Evolutionary conservation across 2,888 invertebrate species (phyloP).

Genomic region (Elysia crispata): DNA sequence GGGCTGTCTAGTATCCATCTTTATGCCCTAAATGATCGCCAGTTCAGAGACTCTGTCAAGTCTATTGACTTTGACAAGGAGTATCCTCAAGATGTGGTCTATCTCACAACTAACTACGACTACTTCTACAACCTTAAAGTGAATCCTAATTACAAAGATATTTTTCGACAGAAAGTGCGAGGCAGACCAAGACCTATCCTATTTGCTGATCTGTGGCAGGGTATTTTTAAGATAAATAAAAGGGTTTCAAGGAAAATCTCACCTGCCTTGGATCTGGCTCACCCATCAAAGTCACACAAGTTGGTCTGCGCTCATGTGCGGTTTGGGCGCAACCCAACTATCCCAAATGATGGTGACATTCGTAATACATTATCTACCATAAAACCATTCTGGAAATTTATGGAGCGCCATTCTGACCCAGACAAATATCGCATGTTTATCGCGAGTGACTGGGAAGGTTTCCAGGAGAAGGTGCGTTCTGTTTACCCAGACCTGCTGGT

Average conservation of each 20-base stretch:
- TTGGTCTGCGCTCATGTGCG: conserved; percentile 57
- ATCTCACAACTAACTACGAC: conserved; percentile 57
- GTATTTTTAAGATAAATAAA: conserved; percentile 54
- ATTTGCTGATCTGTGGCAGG: conserved; percentile 54
- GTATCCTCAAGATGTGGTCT: conserved; percentile 55
- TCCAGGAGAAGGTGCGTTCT: conserved; percentile 50
- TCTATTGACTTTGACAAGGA: conserved; percentile 52
- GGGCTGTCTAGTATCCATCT: conserved; percentile 51
- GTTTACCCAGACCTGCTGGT: conserved; percentile 50
- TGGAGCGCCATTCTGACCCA: conserved; percentile 51
- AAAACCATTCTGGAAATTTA: conserved; percentile 54
- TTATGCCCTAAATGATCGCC: conserved; percentile 51
- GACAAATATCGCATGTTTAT: conserved; percentile 54
- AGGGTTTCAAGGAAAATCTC: conserved; percentile 47
- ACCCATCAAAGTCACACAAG: conserved; percentile 48
- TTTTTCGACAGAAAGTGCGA: conserved; percentile 49
- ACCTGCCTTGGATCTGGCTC: conserved; percentile 42
- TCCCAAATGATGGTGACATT: conserved; percentile 54
- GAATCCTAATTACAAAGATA: conserved; percentile 51
- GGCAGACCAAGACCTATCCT: conserved; percentile 49
- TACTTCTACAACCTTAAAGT: conserved; percentile 54
- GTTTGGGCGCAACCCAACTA: conserved; percentile 55
- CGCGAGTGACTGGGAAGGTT: conserved; percentile 55
- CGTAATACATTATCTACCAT: conserved; percentile 53
- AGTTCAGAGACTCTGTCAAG: conserved; percentile 52